phyloP scores from a whole-genome alignment of 2,113 vertebrate genomes.

The Dolichotis patagonum region DNA sequence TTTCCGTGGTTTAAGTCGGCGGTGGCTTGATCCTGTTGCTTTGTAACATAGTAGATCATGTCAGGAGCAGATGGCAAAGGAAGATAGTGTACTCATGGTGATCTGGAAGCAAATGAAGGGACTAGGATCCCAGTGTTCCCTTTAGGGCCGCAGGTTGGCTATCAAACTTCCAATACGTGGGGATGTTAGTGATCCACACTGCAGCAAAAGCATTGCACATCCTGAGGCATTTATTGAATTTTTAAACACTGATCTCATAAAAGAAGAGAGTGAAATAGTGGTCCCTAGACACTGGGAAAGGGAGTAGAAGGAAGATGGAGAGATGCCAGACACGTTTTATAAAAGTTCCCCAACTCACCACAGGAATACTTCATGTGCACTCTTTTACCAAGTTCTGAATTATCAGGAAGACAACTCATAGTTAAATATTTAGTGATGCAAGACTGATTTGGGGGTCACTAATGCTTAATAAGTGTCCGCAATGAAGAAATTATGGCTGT shows the following conservation, averaged over 20 bases:
- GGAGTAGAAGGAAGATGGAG: background rate
- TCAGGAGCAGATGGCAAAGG: background rate
- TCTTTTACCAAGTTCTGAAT: background rate
- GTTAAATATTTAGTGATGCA: background rate
- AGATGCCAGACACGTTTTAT: background rate
- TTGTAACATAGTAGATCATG: background rate
- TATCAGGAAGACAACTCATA: background rate
- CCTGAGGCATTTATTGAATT: background rate
- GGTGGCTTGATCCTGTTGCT: background rate
- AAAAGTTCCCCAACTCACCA: background rate
- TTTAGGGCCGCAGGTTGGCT: background rate
- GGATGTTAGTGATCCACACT: background rate
- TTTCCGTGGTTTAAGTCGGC: background rate
- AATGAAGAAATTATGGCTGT: background rate
- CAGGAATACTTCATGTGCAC: background rate
- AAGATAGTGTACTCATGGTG: background rate
- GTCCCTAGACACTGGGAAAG: background rate
- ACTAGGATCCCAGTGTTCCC: rapidly evolving
- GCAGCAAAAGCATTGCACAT: background rate
- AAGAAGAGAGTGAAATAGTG: background rate
- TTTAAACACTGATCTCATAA: background rate
- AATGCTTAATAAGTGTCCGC: background rate
- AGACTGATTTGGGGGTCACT: background rate
- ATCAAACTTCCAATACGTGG: background rate
- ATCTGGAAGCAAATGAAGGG: background rate